phyloP scores from a whole-genome alignment of 2,888 invertebrate species.

The Notodonta ziczac region DNA sequence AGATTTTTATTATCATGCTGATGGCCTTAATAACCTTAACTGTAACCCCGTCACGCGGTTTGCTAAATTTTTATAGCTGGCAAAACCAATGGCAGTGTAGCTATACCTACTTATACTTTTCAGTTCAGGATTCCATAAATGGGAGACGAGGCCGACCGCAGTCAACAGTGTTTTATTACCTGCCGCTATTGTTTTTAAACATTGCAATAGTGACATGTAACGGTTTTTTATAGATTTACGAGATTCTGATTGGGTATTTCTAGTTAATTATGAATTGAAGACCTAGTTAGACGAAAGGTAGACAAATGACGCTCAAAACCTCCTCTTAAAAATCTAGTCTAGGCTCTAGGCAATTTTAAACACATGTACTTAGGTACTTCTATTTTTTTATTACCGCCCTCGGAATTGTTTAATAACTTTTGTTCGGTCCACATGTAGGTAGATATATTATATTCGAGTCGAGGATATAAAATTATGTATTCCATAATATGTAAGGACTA shows the following conservation, averaged over 20 bases:
- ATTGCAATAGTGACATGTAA: slow-evolving; percentile 29
- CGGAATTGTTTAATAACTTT: too few relatives aligned
- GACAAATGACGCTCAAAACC: too few relatives aligned
- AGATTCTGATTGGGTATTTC: background rate
- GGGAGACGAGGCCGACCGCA: slow-evolving; percentile 26
- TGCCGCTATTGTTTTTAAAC: slow-evolving; percentile 24
- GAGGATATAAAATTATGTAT: too few relatives aligned
- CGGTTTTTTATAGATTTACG: slow-evolving; percentile 25
- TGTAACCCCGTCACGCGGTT: background rate
- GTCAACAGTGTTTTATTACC: slow-evolving; percentile 25
- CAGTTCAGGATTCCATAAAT: slow-evolving; percentile 22
- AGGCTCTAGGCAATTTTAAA: too few relatives aligned
- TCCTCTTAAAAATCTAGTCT: too few relatives aligned
- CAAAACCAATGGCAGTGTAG: background rate
- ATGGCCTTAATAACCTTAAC: background rate
- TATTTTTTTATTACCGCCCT: too few relatives aligned
- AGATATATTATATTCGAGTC: too few relatives aligned
- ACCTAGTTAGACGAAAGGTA: background rate
- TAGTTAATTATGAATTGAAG: background rate
- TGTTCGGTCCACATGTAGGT: too few relatives aligned
- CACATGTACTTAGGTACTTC: too few relatives aligned
- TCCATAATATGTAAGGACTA: too few relatives aligned
- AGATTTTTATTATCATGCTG: background rate
- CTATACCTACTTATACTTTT: slow-evolving; percentile 16
- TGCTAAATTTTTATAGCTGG: slow-evolving; percentile 26